Evolutionary conservation across 2,888 invertebrate genomes (phyloP), one percentile per base, ranked within the genome.

Genomic region (Leucozona laternaria): DNA sequence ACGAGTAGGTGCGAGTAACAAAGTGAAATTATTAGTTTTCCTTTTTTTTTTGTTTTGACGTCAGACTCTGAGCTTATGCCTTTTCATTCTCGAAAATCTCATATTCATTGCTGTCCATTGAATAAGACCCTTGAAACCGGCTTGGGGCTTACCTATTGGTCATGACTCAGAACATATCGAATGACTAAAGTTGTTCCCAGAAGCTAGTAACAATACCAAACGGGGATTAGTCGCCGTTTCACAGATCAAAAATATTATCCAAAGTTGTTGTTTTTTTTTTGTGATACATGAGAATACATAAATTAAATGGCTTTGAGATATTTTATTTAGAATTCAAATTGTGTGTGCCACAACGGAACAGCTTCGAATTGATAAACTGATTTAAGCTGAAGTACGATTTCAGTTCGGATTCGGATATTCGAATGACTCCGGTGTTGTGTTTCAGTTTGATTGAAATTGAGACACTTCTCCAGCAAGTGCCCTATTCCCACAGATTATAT

Each of bases 401-500:
- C 15, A 22, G 31, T 3, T 5, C 4, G 40, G 10, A 28, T 37
- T 2, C 8, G 2, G 2, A 66, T 20, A 66, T 20, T 71, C 13
- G 31, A 20, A 22, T 50, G 34, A 66, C 34, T 43, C 15, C 43
- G 55, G 57, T 78, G 45, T 75, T 64, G 55, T 45, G 40, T 72
- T 82, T 66, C 64, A 62, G 1, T 71, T 53, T 25, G 64, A 77
- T 58, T 72, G 34, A 28, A 79, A 70, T 48, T 60, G 43, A 83
- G 73, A 70, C 73, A 55, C 55, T 68, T 20, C 37, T 66, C 55
- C 40, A 22, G 20, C 17, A 31, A 43, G n/a, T 53, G 53, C 66
- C 31, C 53, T 64, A 34, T 79, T 79, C 73, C 62, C 79, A 79
- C 79, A 68, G 73, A 75, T 40, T 60, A 60, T 73, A 45, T 28